Conservation (phyloP, 1,140 invertebrate genomes). For the Panagrolaimus sp. region DNA sequence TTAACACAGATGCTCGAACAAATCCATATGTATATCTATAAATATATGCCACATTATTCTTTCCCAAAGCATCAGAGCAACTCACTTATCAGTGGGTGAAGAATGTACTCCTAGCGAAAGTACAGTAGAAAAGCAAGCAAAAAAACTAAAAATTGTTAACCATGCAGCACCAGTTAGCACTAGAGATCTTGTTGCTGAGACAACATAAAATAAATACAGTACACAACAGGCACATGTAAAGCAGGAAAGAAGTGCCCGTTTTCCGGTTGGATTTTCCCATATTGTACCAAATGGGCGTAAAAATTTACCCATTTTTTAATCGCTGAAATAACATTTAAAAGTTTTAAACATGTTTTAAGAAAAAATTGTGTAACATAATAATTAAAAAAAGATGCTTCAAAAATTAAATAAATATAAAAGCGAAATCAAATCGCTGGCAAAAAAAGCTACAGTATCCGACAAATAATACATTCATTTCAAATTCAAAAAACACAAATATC, state of each 20-base stretch:
- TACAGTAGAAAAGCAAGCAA: constrained; percentile 47
- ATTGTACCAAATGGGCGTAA: neutral
- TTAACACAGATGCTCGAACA: constrained; percentile 49
- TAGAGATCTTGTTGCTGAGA: constrained; percentile 41
- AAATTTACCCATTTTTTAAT: constrained; percentile 1
- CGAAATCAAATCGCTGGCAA: neutral
- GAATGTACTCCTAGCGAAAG: constrained; percentile 39
- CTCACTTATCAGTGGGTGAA: constrained; percentile 13
- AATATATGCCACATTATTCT: neutral
- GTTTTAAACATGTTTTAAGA: too few species aligned
- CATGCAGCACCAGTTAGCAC: constrained; percentile 48
- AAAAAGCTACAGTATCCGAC: neutral
- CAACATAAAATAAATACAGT: constrained; percentile 51
- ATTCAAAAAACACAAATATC: neutral
- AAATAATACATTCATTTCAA: neutral
- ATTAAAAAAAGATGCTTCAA: too few species aligned
- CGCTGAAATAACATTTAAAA: neutral
- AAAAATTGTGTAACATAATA: too few species aligned
- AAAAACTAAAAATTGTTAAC: constrained; percentile 52
- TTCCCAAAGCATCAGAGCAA: constrained; percentile 15
- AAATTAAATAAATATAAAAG: neutral
- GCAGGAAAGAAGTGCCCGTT: neutral
- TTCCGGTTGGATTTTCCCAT: neutral
- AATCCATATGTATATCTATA: constrained; percentile 51
- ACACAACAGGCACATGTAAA: constrained; percentile 24